Percentiles rank a stretch among this genome's conserved stretches.
These are phyloP conservation scores for Macrosteles quadrilineatus DNA, from an alignment of 1,140 invertebrate species.

Conservation along the genomic window DNA sequence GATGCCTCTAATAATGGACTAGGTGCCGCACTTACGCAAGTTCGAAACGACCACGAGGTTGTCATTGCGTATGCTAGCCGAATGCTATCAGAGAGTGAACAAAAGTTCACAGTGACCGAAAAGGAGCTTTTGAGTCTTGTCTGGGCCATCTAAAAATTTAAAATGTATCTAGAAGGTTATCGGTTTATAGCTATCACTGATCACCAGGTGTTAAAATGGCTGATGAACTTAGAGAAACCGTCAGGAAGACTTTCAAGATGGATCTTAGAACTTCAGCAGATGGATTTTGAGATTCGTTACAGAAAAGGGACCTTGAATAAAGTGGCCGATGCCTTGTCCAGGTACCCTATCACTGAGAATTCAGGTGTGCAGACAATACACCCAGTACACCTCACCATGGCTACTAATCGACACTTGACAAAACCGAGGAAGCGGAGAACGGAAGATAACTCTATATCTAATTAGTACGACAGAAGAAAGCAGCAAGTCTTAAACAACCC, in stretches of 20 bases:
- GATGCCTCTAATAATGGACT: slow-evolving; percentile 46
- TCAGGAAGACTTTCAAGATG: slow-evolving; percentile 42
- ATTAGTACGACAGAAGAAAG: too few species aligned
- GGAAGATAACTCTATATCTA: too few species aligned
- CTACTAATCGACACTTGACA: too few species aligned
- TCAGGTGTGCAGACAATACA: too few species aligned
- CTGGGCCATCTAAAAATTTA: slow-evolving; percentile 46
- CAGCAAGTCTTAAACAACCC: too few species aligned
- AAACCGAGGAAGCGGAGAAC: too few species aligned
- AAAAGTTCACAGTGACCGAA: slow-evolving; percentile 49
- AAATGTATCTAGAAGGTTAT: slow-evolving; percentile 47
- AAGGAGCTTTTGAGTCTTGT: slow-evolving; percentile 51
- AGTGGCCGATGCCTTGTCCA: slow-evolving; percentile 49
- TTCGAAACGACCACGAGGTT: slow-evolving; percentile 30
- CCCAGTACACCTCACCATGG: too few species aligned
- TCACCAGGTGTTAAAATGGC: slow-evolving; percentile 48
- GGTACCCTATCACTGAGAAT: too few species aligned
- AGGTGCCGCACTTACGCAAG: slow-evolving; percentile 45
- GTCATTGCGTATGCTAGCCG: slow-evolving; percentile 47
- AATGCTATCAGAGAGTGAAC: slow-evolving; percentile 44
- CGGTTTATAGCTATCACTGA: slow-evolving; percentile 51
- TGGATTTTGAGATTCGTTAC: slow-evolving; percentile 44
- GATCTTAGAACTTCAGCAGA: slow-evolving; percentile 43
- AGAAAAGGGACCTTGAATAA: slow-evolving; percentile 45
- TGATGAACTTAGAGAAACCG: slow-evolving; percentile 46